Percentiles rank a stretch among this genome's conserved stretches.
These are phyloP conservation scores for Brachionus rotundiformis DNA, from an alignment of 1,140 invertebrate species.

Conservation along the genomic window DNA sequence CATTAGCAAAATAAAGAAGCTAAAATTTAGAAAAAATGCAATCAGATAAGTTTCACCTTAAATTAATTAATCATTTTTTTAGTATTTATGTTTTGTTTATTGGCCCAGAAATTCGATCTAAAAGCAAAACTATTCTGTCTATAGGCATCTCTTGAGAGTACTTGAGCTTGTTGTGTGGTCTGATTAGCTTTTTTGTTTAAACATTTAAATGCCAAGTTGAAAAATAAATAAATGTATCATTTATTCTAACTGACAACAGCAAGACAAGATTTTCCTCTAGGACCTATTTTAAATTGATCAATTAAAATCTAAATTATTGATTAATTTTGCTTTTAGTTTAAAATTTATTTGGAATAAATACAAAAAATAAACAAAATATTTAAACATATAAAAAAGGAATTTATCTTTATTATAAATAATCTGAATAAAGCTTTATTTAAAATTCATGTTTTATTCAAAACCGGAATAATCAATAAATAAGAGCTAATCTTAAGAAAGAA, in stretches of 20 bases:
- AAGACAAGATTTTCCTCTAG: background rate
- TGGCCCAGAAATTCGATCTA: background rate
- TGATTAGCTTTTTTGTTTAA: background rate
- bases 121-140: background rate
- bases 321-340: background rate
- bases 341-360: background rate
- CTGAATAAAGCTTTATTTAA: background rate
- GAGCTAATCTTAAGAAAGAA: background rate
- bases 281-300: background rate
- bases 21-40: background rate
- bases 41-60: background rate
- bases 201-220: background rate
- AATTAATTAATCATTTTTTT: slow-evolving; percentile 2
- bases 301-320: slow-evolving; percentile 4
- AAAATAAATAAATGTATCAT: background rate
- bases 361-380: background rate
- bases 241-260: background rate
- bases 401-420: background rate
- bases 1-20: background rate
- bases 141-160: background rate
- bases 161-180: background rate
- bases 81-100: background rate
- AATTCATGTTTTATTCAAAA: background rate
- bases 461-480: background rate
- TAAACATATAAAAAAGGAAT: background rate